Conservation (phyloP, 2,113 vertebrate species). For the Epinephelus fuscoguttatus region DNA sequence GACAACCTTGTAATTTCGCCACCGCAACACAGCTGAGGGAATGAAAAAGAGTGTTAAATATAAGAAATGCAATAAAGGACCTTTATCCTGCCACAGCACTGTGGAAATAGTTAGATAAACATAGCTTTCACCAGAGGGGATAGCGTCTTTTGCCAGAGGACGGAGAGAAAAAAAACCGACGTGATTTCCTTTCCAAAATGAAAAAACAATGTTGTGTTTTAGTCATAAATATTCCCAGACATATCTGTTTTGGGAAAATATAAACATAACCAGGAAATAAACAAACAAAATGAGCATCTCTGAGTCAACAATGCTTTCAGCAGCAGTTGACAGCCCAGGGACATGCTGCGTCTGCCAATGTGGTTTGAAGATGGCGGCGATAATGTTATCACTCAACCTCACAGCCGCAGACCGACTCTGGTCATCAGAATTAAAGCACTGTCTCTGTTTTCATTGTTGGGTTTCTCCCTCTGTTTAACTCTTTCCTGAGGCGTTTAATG, state of each 20-base stretch:
- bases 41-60: conserved; percentile 43
- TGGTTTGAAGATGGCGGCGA: conserved; percentile 60
- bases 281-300: conserved; percentile 59
- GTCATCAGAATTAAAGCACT: conserved; percentile 41
- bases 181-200: conserved; percentile 56
- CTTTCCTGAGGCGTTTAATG: conserved; percentile 19
- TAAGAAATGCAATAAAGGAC: conserved; percentile 51
- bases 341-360: conserved; percentile 51
- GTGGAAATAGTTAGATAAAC: conserved; percentile 54
- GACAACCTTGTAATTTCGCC: conserved; percentile 60
- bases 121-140: conserved; percentile 34
- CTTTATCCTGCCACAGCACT: conserved; percentile 29
- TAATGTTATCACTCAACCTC: conserved; percentile 58
- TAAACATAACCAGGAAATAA: conserved; percentile 57
- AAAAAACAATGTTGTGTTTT: conserved; percentile 55
- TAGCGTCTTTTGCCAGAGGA: conserved; percentile 42
- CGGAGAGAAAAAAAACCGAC: background rate
- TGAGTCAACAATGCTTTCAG: conserved; percentile 70
- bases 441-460: conserved; percentile 24
- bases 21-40: conserved; percentile 18
- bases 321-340: conserved; percentile 61
- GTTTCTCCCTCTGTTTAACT: conserved; percentile 11
- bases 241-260: conserved; percentile 42
- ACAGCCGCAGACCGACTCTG: conserved; percentile 41
- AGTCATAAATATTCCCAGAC: conserved; percentile 59